Percentiles rank a stretch among this genome's conserved stretches.
Conservation (phyloP, 2,113 vertebrate genomes). For the Cyprinodon tularosa region DNA sequence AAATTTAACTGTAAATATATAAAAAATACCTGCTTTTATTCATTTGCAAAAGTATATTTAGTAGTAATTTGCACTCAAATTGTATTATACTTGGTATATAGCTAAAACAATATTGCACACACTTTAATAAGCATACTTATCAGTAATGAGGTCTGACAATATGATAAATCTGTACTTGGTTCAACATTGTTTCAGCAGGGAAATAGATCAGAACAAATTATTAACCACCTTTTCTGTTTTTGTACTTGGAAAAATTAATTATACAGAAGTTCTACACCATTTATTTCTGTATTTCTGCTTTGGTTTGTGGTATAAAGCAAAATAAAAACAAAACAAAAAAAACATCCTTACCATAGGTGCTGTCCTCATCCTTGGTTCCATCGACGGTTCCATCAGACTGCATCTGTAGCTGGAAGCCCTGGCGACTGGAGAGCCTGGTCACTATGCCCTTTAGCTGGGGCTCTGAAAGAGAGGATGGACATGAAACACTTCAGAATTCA, state of each 20-base stretch:
- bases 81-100: not conserved
- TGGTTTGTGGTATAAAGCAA: not conserved
- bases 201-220: not conserved
- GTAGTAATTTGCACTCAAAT: not conserved
- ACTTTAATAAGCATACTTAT: not conserved
- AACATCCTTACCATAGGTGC: constrained; percentile 71
- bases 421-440: constrained; percentile 95
- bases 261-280: not conserved
- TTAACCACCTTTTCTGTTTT: not conserved
- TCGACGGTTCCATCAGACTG: constrained; percentile 96
- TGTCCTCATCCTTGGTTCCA: constrained; percentile 98
- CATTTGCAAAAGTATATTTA: not conserved
- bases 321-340: not conserved
- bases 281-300: not conserved
- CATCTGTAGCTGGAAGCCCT: constrained; percentile 97
- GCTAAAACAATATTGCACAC: not conserved
- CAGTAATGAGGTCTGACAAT: too few relatives aligned
- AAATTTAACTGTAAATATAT: too few relatives aligned
- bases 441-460: constrained; percentile 99
- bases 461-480: constrained; percentile 80
- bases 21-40: not conserved
- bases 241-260: not conserved
- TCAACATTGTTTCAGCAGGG: not conserved
- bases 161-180: not conserved
- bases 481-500: constrained; percentile 15